phyloP scores from a whole-genome alignment of 2,888 invertebrate species.

The Disparrhopalites patrizii region DNA sequence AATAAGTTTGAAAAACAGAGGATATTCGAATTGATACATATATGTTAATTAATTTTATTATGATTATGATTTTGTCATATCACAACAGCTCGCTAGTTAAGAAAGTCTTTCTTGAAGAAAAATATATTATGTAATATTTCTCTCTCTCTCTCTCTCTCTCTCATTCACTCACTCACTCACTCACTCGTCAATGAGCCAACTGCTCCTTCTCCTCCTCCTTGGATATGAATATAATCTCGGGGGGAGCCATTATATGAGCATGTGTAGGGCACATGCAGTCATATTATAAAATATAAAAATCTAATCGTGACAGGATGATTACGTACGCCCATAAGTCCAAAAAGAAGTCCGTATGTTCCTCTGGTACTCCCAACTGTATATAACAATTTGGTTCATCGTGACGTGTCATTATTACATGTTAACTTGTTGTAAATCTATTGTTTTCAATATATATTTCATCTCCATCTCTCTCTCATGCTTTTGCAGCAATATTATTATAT shows the following conservation, averaged over 20 bases:
- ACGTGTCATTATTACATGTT: constrained; percentile 13
- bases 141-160: too few species aligned
- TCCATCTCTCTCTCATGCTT: background rate
- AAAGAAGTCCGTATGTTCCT: background rate
- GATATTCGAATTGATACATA: background rate
- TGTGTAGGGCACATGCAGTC: background rate
- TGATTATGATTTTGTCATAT: constrained; percentile 18
- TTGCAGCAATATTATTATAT: background rate
- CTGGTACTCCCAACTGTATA: too few species aligned
- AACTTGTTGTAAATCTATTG: constrained; percentile 14
- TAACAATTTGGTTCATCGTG: constrained; percentile 10
- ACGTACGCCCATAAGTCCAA: constrained; percentile 3
- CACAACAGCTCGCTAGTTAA: constrained; percentile 11
- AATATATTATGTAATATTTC: constrained; percentile 11
- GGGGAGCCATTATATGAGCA: background rate
- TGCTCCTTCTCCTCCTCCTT: too few species aligned
- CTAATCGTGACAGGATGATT: constrained; percentile 15
- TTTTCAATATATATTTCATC: constrained; percentile 17
- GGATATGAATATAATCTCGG: too few species aligned
- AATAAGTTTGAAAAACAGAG: background rate
- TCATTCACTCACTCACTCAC: too few species aligned
- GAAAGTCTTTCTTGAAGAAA: constrained; percentile 15
- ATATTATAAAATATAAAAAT: constrained; percentile 1
- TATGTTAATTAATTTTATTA: constrained; percentile 6
- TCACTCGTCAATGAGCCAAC: too few species aligned